These are phyloP conservation scores for Nasonia vitripennis DNA, from an alignment of 1,140 invertebrate genomes.

Conservation along the genomic window DNA sequence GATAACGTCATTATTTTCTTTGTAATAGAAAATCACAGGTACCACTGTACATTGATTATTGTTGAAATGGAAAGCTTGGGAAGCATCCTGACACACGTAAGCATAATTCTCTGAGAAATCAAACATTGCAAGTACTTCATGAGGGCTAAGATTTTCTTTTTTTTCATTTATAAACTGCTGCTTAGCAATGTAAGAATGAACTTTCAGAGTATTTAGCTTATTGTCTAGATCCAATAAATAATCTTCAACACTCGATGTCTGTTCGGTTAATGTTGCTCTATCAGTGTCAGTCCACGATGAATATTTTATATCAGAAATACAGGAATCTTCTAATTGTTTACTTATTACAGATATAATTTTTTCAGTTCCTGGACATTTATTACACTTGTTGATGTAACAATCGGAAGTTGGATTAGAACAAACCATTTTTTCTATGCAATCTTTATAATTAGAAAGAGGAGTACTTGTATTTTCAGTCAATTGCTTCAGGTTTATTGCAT, in stretches of 20 bases:
- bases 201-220: neutral
- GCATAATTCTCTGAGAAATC: neutral
- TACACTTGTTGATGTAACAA: slow-evolving; percentile 3
- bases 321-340: slow-evolving; percentile 17
- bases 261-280: slow-evolving; percentile 6
- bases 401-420: slow-evolving; percentile 16
- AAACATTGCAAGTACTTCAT: slow-evolving; percentile 20
- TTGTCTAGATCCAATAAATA: slow-evolving; percentile 10
- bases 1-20: slow-evolving; percentile 3
- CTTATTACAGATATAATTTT: slow-evolving; percentile 18
- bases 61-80: slow-evolving; percentile 9
- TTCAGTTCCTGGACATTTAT: slow-evolving; percentile 12
- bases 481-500: slow-evolving; percentile 24
- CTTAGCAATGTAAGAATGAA: slow-evolving; percentile 8
- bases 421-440: slow-evolving; percentile 32
- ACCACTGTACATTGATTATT: neutral
- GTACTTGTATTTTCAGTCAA: slow-evolving; percentile 26
- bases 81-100: neutral
- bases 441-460: slow-evolving; percentile 42
- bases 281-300: slow-evolving; percentile 9
- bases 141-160: neutral
- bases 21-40: neutral
- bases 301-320: slow-evolving; percentile 13
- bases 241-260: neutral
- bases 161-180: slow-evolving; percentile 20